A percentile compares a stretch with the other conserved stretches of the same genome.
Conservation (phyloP, 2,888 invertebrate genomes). For the Octodonta nipae region DNA sequence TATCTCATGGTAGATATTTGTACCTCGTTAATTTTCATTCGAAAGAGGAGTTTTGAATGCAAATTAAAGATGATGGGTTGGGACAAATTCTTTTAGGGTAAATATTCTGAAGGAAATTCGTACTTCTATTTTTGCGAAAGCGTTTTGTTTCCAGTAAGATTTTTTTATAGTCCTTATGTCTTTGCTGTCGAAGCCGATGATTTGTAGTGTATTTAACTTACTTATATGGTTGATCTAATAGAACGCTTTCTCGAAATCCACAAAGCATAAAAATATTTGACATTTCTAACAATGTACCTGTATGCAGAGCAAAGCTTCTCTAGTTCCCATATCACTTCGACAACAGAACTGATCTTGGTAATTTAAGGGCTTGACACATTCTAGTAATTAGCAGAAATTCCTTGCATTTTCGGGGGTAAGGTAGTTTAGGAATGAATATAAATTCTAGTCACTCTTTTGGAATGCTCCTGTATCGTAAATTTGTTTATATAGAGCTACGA, state of each 20-base stretch:
- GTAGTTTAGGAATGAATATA: not conserved
- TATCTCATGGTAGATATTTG: not conserved
- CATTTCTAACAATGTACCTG: not conserved
- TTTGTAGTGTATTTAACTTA: too few relatives aligned
- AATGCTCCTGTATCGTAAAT: not conserved
- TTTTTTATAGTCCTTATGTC: too few relatives aligned
- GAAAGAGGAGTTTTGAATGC: not conserved
- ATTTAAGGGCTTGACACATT: not conserved
- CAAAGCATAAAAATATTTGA: not conserved
- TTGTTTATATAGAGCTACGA: not conserved
- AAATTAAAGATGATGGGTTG: not conserved
- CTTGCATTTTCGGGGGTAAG: not conserved
- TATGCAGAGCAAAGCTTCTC: not conserved
- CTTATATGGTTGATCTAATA: not conserved
- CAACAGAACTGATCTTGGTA: constrained; percentile 1
- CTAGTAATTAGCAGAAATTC: not conserved
- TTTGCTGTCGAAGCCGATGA: too few relatives aligned
- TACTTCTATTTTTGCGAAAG: too few relatives aligned
- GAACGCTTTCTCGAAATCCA: not conserved
- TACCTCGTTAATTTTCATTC: not conserved
- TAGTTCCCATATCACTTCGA: not conserved
- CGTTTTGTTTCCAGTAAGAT: too few relatives aligned
- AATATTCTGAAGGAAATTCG: not conserved
- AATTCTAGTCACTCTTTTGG: constrained; percentile 1
- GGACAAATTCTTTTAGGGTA: too few relatives aligned